Base-by-base conservation (phyloP, 2,888 invertebrate genomes). In the Ochropleura leucogaster region DNA sequence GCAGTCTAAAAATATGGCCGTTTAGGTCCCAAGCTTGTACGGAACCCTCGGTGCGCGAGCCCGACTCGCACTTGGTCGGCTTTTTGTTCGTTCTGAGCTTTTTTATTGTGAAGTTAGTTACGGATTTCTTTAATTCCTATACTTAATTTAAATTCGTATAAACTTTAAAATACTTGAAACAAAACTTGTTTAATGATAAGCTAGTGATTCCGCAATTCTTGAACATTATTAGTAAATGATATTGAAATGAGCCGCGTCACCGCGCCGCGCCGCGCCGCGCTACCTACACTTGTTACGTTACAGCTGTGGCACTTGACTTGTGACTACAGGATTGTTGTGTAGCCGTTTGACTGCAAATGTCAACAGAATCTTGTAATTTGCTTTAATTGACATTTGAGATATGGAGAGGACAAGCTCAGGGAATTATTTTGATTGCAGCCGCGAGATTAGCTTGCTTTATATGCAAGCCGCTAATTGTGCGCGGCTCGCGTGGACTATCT, bases 331-430 rank as follows among this genome's bases (percentile, higher is more conserved):
- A 57, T 70, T 44, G 85, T 70, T 14, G 71, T 55, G 70, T 85
- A 82, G 70, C 60, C 57, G 85, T 59, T 85, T 74, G 69, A 60
- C 68, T 70, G 59, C 83, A 83, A 80, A 85, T 83, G 84, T 87
- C 80, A 85, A 64, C 80, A 44, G 60, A 78, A 78, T 79, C 80
- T 79, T 60, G 80, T 83, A 79, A 79, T 78, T 74, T 64, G 76
- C 74, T 72, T 79, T 85, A 79, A 85, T 85, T 80, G 83, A 79
- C 86, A 78, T 85, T 70, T 78, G 71, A 66, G 86, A 85, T 87
- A 83, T 46, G 72, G 72, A 78, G 83, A 74, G 64, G 60, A 77
- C 77, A 70, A 76, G 70, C 44, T 44, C 18, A 65, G 51, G 46
- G 71, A 85, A 69, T 68, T 72, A 83, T 85, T 72, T 77, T 83